Evolutionary conservation across 2,888 invertebrate species (phyloP).

Genomic region (Lagria hirta): DNA sequence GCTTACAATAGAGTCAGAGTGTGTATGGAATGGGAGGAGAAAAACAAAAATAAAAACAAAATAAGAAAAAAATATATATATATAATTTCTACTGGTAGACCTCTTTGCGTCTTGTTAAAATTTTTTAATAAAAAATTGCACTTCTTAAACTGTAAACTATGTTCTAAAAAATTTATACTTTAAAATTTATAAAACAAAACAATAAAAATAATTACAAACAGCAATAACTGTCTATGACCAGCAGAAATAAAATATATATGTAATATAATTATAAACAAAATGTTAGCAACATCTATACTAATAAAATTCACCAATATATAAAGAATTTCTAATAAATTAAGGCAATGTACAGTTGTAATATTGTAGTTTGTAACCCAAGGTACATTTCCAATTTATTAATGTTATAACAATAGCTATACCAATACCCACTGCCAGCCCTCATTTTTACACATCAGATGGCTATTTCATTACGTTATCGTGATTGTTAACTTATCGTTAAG

Average conservation of each 20-base stretch:
- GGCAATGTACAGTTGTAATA: conserved; percentile 46
- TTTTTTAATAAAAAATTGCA: conserved; percentile 46
- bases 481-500: conserved; percentile 45
- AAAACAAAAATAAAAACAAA: conserved; percentile 29
- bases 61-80: conserved; percentile 48
- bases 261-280: conserved; percentile 38
- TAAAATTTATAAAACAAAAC: conserved; percentile 28
- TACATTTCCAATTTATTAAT: conserved; percentile 42
- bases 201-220: conserved; percentile 47
- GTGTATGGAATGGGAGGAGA: conserved; percentile 4
- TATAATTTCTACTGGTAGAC: conserved; percentile 49
- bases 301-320: conserved; percentile 43
- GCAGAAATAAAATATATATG: conserved; percentile 48
- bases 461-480: conserved; percentile 36
- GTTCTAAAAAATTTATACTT: too few relatives aligned
- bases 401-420: conserved; percentile 43
- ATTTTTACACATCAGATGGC: conserved; percentile 42
- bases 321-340: conserved; percentile 46
- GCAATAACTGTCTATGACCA: conserved; percentile 41
- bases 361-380: conserved; percentile 43
- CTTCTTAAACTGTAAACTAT: conserved; percentile 40
- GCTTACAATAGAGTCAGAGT: neutral
- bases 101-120: conserved; percentile 40
- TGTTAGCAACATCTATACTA: conserved; percentile 43
- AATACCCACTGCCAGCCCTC: conserved; percentile 46